These are phyloP conservation scores for Cinclus mexicanus DNA, from an alignment of 2,113 vertebrate species.

Conservation along the genomic window DNA sequence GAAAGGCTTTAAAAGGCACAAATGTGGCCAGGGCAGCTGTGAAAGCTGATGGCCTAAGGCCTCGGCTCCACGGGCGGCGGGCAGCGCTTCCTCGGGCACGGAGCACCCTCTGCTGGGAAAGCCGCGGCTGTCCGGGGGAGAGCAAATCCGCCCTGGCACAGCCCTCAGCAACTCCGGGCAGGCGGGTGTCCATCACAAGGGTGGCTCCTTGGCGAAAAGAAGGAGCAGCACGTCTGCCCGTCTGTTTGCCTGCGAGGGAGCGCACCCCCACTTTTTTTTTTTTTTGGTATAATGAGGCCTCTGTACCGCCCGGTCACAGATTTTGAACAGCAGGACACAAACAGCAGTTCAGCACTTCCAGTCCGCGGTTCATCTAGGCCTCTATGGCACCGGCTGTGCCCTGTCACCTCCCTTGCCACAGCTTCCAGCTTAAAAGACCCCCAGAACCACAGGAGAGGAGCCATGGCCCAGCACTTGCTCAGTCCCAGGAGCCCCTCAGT, in stretches of 20 bases:
- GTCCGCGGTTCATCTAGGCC: rapidly evolving
- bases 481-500: not conserved
- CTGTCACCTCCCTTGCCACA: no score
- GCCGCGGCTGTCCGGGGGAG: rapidly evolving
- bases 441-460: rapidly evolving
- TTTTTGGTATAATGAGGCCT: rapidly evolving
- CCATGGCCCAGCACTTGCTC: rapidly evolving
- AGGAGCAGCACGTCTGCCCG: rapidly evolving
- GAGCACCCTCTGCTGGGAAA: constrained; percentile 55
- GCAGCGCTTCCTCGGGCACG: not conserved
- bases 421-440: not conserved
- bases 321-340: not conserved
- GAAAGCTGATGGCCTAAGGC: no score
- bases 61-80: rapidly evolving
- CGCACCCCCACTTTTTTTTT: rapidly evolving
- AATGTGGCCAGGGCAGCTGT: rapidly evolving
- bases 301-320: not conserved
- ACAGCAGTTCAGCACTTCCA: not conserved
- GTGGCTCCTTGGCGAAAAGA: rapidly evolving
- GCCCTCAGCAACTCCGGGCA: rapidly evolving
- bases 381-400: not conserved
- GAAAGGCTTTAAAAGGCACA: not conserved
- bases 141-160: rapidly evolving
- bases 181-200: rapidly evolving
- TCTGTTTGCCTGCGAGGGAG: no score